Percentiles rank a stretch among this genome's conserved stretches.
These are phyloP conservation scores for Aphaenogaster rudis DNA, from an alignment of 1,140 invertebrate species.

Conservation along the genomic window DNA sequence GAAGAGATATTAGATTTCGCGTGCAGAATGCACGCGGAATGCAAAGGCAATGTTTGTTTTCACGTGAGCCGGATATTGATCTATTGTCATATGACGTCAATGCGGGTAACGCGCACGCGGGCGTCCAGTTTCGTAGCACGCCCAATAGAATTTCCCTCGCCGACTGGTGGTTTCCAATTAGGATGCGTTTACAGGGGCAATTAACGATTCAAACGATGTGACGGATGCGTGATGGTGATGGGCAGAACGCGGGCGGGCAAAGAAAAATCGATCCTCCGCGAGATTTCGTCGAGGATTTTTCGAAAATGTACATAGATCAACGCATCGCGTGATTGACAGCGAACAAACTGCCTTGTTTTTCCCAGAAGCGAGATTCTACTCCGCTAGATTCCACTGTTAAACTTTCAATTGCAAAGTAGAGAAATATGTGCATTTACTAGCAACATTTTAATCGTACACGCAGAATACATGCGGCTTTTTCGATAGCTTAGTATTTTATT, in stretches of 20 bases:
- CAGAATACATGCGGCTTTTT: background rate
- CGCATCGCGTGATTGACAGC: constrained; percentile 41
- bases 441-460: background rate
- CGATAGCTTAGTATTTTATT: background rate
- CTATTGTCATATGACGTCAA: constrained; percentile 41
- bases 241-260: background rate
- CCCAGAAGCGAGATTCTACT: background rate
- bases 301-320: constrained; percentile 1
- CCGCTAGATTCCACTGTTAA: background rate
- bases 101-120: background rate
- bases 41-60: constrained; percentile 41
- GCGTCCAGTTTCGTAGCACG: background rate
- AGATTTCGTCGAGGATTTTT: constrained; percentile 21
- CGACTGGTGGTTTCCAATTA: constrained; percentile 34
- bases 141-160: background rate
- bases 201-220: constrained; percentile 28
- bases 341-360: background rate
- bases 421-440: background rate
- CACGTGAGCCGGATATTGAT: constrained; percentile 43
- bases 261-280: constrained; percentile 16
- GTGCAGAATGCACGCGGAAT: background rate
- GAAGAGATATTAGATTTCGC: background rate
- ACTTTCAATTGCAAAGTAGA: constrained; percentile 1
- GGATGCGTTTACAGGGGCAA: constrained; percentile 33
- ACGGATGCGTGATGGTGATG: constrained; percentile 10